phyloP scores from a whole-genome alignment of 2,113 vertebrate genomes.

The Heteronetta atricapilla region DNA sequence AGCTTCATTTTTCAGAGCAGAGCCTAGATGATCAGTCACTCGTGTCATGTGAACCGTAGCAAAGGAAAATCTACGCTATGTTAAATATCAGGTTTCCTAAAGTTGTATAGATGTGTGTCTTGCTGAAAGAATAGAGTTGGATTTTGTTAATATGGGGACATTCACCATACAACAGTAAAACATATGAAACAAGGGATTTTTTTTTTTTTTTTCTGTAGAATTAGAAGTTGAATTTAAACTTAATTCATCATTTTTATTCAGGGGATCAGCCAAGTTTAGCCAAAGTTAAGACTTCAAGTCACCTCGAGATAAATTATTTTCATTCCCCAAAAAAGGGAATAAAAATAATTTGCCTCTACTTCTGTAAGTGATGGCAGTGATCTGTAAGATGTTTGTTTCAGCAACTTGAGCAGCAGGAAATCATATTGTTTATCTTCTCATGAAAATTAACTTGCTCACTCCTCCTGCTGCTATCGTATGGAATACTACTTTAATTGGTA shows the following conservation, averaged over 20 bases:
- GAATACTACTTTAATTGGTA: neutral
- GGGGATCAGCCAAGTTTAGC: neutral
- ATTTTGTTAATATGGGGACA: conserved; percentile 33
- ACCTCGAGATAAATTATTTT: neutral
- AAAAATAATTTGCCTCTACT: neutral
- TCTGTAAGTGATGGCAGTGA: neutral
- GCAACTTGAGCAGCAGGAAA: neutral
- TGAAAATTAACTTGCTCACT: neutral
- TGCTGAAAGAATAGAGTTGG: conserved; percentile 26
- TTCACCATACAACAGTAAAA: neutral
- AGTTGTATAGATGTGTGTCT: neutral
- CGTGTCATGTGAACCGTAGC: neutral
- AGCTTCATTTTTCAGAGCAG: neutral
- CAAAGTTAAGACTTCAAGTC: neutral
- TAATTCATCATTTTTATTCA: conserved; percentile 17
- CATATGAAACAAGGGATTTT: neutral
- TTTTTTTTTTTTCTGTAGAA: neutral
- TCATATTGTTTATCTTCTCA: neutral
- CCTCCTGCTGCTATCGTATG: neutral
- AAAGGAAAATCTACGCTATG: neutral
- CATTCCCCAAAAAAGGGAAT: neutral
- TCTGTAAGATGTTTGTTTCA: neutral
- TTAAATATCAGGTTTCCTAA: conserved; percentile 27
- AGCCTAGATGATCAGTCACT: conserved; percentile 3
- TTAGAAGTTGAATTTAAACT: conserved; percentile 20